Evolutionary conservation across 1,140 invertebrate genomes (phyloP), one percentile per base, ranked within the genome.

Genomic region (Akabosia matsudoensis): DNA sequence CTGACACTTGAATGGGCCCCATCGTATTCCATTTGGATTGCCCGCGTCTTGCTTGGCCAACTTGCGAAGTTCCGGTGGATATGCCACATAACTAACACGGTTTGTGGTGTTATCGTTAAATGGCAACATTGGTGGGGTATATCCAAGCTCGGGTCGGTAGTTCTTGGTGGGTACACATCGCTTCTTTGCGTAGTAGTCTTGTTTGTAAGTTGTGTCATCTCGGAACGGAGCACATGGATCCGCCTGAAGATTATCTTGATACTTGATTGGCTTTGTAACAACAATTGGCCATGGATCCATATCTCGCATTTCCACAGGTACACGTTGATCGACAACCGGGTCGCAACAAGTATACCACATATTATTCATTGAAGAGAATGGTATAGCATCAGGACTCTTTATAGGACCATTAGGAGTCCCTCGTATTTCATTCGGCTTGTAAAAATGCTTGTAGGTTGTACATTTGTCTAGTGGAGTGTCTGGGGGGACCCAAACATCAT

Each of bases 251-350:
- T 80, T 80, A 33, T 80, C 75, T 52, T 76, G 72, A 31, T 78
- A 78, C 28, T 33, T 34, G 24, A 76, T 72, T 24, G 74, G 76
- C 24, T 51, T 52, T 30, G 72, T 74, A 16, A 54, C 73, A 1
- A 78, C 79, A n/a, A 70, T 76, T 28, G 79, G 79, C 79, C 79
- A 80, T 14, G 79, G 79, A 51, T 80, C 79, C 31, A 71, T 64
- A 33, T 80, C 79, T 33, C 64, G 54, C 74, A 80, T 70, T 61
- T 76, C 76, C 2, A 80, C 79, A 0, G 79, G 79, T 14, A 72
- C 22, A 4, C 70, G 54, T 73, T 80, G 79, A 30, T 78, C 73
- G 1, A 74, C 70, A 26, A 67, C 70, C 0, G 79, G 79, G 30
- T 80, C 79, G 24, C 51, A 34, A 28, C 79, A 80, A n/a, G 64